These are phyloP conservation scores for Fulmarus glacialis DNA, from an alignment of 2,113 vertebrate genomes.

Conservation along the genomic window DNA sequence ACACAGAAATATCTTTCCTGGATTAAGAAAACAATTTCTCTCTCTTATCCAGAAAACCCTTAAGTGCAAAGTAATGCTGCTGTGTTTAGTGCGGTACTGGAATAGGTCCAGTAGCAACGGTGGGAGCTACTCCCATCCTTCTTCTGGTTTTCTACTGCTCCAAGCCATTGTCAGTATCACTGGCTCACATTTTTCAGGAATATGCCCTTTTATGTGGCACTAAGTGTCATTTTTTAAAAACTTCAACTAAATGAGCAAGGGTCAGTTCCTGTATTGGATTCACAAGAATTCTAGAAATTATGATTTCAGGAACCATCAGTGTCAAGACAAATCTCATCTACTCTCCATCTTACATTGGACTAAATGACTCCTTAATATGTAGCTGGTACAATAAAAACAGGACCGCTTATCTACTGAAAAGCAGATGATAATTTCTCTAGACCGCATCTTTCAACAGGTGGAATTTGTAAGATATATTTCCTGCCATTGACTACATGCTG, in stretches of 20 bases:
- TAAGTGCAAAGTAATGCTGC: background rate
- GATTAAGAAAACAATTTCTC: background rate
- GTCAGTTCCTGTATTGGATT: background rate
- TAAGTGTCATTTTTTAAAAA: background rate
- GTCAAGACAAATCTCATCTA: background rate
- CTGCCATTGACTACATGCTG: background rate
- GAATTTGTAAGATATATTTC: background rate
- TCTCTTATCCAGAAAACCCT: background rate
- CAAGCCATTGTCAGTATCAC: background rate
- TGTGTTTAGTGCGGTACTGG: background rate
- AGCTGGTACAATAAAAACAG: background rate
- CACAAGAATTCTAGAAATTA: background rate
- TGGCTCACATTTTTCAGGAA: background rate
- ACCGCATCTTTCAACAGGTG: background rate
- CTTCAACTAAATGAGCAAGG: background rate
- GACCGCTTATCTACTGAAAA: background rate
- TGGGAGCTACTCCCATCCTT: background rate
- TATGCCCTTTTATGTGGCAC: background rate
- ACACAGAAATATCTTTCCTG: background rate
- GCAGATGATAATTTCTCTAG: background rate
- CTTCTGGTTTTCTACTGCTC: background rate
- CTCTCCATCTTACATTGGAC: background rate
- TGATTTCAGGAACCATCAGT: background rate
- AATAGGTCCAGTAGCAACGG: background rate
- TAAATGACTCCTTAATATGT: background rate